These are phyloP conservation scores for Drosophila kambysellisi DNA, from an alignment of 2,888 invertebrate species.

Conservation along the genomic window DNA sequence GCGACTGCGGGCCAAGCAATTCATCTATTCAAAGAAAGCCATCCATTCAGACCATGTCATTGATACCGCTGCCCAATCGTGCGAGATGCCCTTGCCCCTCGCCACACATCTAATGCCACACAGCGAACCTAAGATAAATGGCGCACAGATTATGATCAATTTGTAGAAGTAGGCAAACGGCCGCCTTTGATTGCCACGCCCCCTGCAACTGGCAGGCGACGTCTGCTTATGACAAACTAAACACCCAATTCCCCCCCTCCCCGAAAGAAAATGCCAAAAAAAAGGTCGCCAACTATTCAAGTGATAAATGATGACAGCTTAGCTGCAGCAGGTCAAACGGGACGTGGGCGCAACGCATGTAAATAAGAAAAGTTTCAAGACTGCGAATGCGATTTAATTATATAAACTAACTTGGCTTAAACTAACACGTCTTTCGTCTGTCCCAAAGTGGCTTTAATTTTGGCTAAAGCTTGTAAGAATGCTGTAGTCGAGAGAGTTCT, in stretches of 20 bases:
- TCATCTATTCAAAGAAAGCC: slow-evolving; percentile 79
- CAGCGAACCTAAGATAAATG: slow-evolving; percentile 65
- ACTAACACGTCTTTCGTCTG: not conserved
- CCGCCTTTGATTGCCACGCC: slow-evolving; percentile 70
- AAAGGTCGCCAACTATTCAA: slow-evolving; percentile 51
- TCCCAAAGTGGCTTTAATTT: slow-evolving; percentile 26
- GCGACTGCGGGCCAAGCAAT: slow-evolving; percentile 71
- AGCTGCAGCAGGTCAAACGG: slow-evolving; percentile 27
- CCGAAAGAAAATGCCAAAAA: slow-evolving; percentile 9
- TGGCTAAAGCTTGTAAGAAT: slow-evolving; percentile 4
- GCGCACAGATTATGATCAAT: slow-evolving; percentile 79
- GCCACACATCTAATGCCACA: slow-evolving; percentile 65
- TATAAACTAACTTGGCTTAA: slow-evolving; percentile 2
- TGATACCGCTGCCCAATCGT: slow-evolving; percentile 73
- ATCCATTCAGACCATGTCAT: slow-evolving; percentile 78
- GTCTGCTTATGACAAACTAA: slow-evolving; percentile 79
- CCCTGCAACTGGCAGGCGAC: slow-evolving; percentile 46
- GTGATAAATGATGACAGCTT: slow-evolving; percentile 55
- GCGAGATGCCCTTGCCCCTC: slow-evolving; percentile 60
- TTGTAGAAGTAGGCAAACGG: slow-evolving; percentile 64
- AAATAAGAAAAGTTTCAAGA: slow-evolving; percentile 8
- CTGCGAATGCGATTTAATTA: slow-evolving; percentile 22
- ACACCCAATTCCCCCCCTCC: slow-evolving; percentile 2
- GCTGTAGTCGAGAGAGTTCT: not conserved
- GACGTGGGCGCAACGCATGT: slow-evolving; percentile 32